Percentiles rank a stretch among this genome's conserved stretches.
These are phyloP conservation scores for Scaptomyza pallida DNA, from an alignment of 1,140 invertebrate species.

Conservation along the genomic window DNA sequence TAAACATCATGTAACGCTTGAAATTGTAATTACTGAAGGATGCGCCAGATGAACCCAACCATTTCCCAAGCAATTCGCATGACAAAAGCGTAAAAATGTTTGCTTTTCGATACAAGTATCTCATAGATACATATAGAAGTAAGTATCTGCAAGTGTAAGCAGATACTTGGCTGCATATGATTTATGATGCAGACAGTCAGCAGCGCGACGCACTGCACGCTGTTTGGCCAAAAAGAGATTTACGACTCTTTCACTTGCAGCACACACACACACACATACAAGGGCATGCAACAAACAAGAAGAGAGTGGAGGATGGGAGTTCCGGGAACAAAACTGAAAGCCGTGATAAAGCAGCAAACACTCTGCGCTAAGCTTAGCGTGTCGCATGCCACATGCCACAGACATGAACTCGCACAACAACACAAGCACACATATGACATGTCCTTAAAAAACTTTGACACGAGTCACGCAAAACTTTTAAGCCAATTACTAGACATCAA, in stretches of 20 bases:
- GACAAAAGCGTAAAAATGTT: conserved; percentile 60
- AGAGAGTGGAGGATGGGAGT: conserved; percentile 16
- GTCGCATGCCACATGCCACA: conserved; percentile 25
- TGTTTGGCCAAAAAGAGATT: conserved; percentile 57
- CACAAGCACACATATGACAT: conserved; percentile 37
- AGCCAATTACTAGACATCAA: conserved; percentile 58
- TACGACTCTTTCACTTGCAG: conserved; percentile 64
- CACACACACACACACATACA: conserved; percentile 44
- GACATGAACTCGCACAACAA: conserved; percentile 14
- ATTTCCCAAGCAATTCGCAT: conserved; percentile 36
- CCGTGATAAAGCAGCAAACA: conserved; percentile 46
- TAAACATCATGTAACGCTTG: background rate
- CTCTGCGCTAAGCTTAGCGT: conserved; percentile 45
- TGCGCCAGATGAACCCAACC: conserved; percentile 6
- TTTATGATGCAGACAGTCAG: conserved; percentile 68
- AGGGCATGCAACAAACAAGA: conserved; percentile 24
- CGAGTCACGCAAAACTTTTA: conserved; percentile 54
- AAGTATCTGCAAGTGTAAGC: conserved; percentile 14
- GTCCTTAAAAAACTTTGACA: conserved; percentile 52
- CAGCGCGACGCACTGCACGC: conserved; percentile 33
- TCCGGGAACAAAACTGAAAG: conserved; percentile 21
- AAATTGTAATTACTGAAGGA: conserved; percentile 16
- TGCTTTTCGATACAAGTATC: conserved; percentile 24
- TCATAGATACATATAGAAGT: conserved; percentile 26
- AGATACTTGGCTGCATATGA: conserved; percentile 73